Conservation (phyloP, 2,888 invertebrate species). For the Dynastes grantii region DNA sequence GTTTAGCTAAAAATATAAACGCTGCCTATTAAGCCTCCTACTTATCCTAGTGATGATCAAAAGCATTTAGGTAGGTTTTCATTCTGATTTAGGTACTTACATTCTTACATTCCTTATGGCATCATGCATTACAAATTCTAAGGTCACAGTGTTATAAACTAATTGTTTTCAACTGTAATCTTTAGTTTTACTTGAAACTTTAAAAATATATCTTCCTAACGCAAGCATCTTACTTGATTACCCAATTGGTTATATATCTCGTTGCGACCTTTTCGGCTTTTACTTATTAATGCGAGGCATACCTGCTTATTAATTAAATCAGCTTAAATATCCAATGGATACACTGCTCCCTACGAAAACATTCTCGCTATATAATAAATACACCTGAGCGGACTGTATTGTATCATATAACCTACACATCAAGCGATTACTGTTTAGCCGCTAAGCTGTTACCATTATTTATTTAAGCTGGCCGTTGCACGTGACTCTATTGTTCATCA, state of each 20-base stretch:
- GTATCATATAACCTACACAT: conserved; percentile 41
- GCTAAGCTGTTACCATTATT: conserved; percentile 45
- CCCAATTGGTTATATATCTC: neutral
- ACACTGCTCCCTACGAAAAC: neutral
- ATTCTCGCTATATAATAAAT: conserved; percentile 19
- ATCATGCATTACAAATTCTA: too few species aligned
- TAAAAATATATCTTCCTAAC: too few species aligned
- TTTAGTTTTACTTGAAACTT: too few species aligned
- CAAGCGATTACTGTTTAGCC: conserved; percentile 33
- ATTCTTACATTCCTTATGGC: too few species aligned
- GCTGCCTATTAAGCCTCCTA: too few species aligned
- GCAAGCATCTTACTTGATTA: too few species aligned
- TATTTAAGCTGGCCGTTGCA: conserved; percentile 34
- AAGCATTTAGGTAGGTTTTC: too few species aligned
- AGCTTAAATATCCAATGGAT: neutral
- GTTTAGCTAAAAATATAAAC: too few species aligned
- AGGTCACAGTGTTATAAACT: too few species aligned
- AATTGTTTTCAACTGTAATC: too few species aligned
- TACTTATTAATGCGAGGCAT: neutral
- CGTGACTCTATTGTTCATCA: conserved; percentile 47
- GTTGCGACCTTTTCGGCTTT: neutral
- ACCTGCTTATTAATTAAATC: conserved; percentile 9
- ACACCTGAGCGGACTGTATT: conserved; percentile 24
- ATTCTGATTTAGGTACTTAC: too few species aligned
- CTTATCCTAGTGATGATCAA: too few species aligned